These are phyloP conservation scores for Eueremaeus valkanovi DNA, from an alignment of 2,888 invertebrate genomes.

Conservation along the genomic window DNA sequence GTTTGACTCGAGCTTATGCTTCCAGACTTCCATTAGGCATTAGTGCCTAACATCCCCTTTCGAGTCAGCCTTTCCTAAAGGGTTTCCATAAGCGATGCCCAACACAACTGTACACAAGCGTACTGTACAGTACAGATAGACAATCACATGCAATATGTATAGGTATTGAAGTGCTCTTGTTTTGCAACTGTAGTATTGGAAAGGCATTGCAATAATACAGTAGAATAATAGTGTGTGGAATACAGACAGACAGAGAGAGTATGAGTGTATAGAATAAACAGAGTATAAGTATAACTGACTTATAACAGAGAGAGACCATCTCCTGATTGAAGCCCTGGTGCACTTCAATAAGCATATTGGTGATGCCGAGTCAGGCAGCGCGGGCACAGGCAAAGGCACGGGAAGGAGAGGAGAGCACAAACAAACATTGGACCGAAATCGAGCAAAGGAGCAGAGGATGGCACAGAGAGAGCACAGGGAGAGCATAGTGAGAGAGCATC, in stretches of 20 bases:
- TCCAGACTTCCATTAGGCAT: constrained; percentile 33
- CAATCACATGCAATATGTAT: not conserved
- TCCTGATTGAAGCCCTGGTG: constrained; percentile 29
- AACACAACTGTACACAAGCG: not conserved
- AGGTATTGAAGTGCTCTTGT: constrained; percentile 13
- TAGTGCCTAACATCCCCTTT: constrained; percentile 23
- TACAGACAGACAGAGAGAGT: not conserved
- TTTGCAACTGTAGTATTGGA: not conserved
- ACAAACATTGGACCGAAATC: too few species aligned
- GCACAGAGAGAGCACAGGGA: constrained; percentile 12
- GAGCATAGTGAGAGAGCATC: constrained; percentile 30
- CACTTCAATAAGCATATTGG: constrained; percentile 30
- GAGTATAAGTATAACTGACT: constrained; percentile 24
- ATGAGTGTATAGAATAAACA: not conserved
- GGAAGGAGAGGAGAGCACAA: too few species aligned
- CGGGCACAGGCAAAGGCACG: constrained; percentile 18
- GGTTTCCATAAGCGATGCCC: constrained; percentile 25
- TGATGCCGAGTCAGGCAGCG: too few species aligned
- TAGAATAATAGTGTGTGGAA: not conserved
- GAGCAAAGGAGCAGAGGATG: not conserved
- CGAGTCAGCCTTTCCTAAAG: not conserved
- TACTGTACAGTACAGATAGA: constrained; percentile 3
- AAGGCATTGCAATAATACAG: not conserved
- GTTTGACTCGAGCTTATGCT: constrained; percentile 32
- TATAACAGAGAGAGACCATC: not conserved